Evolutionary conservation across 1,140 invertebrate species (phyloP), one percentile per base, ranked within the genome.

Genomic region (Trichogramma pretiosum): DNA sequence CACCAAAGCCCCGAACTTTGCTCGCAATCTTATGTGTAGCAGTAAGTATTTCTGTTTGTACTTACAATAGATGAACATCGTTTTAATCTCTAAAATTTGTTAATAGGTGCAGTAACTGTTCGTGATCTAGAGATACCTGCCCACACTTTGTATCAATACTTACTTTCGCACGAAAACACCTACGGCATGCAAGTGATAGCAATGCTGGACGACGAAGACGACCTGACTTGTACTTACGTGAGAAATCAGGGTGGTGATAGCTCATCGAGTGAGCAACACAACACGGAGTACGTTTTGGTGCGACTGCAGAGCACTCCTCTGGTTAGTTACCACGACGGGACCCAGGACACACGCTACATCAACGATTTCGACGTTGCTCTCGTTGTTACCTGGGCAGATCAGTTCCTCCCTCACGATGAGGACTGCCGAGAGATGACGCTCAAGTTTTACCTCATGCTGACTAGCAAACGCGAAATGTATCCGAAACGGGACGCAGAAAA

Each of bases 1-100:
- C 59, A 81, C 79, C 22, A 86, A 88, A 65, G 81, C 85, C 18
- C 88, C 89, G 7, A 87, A 83, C 68, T 89, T 81, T 68, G 85
- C 89, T 2, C 73, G 85, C 49, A 91, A 89, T 69, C 77, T 84
- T 42, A 75, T 89, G 23, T 76, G 83, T 57, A 74, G 82, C 65
- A 83, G 83, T 84, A 73, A 59, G 46, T 49, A 38, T 37, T 7
- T 28, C 11, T 28, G 5, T 28, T 28, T 43, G 32, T 16, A 37
- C 11, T 23, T n/a, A 56, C n/a, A 53, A 42, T 46, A 28, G 46
- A 50, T 52, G n/a, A n/a, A n/a, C n/a, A 39, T 21, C 23, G 23
- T 5, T 19, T 10, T 39, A 8, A 39, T 17, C 19, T 19, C n/a
- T n/a, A n/a, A n/a, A n/a, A n/a, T 24, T 8, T 14, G 18, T 39